Conservation (phyloP, 2,888 invertebrate genomes). For the Eilema griseolum region DNA sequence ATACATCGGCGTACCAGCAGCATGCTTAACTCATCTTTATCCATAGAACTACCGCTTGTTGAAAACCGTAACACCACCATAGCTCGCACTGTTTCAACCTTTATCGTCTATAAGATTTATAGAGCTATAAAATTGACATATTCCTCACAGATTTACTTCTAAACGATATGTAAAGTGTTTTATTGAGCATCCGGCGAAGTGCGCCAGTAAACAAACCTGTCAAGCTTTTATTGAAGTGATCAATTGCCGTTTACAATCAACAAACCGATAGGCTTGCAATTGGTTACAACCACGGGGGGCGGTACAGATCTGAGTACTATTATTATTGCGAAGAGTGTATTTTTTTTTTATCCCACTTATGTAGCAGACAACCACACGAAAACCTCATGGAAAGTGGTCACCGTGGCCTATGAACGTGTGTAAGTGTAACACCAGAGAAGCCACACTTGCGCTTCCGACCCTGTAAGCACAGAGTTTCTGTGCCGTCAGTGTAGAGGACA, state of each 20-base stretch:
- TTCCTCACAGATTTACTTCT: constrained; percentile 1
- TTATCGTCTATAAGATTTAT: background rate
- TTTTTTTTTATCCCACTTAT: too few species aligned
- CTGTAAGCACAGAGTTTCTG: too few species aligned
- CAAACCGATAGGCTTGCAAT: background rate
- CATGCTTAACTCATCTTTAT: background rate
- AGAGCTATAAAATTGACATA: background rate
- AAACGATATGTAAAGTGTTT: constrained; percentile 7
- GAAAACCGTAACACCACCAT: background rate
- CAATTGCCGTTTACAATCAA: background rate
- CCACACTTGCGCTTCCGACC: too few species aligned
- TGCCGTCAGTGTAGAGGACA: too few species aligned
- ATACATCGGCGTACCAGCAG: background rate
- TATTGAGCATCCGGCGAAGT: constrained; percentile 8
- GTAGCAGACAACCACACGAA: too few species aligned
- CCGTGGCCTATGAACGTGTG: too few species aligned
- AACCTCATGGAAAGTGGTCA: too few species aligned
- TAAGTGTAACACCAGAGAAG: too few species aligned
- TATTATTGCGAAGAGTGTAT: too few species aligned
- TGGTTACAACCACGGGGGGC: background rate
- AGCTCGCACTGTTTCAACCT: background rate
- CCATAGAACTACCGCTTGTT: background rate
- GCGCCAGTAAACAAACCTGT: background rate
- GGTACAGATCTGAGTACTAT: too few species aligned
- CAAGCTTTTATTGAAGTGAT: background rate